Base-by-base conservation (phyloP, 2,797 vertebrate species). In the Mastacembelus armatus region DNA sequence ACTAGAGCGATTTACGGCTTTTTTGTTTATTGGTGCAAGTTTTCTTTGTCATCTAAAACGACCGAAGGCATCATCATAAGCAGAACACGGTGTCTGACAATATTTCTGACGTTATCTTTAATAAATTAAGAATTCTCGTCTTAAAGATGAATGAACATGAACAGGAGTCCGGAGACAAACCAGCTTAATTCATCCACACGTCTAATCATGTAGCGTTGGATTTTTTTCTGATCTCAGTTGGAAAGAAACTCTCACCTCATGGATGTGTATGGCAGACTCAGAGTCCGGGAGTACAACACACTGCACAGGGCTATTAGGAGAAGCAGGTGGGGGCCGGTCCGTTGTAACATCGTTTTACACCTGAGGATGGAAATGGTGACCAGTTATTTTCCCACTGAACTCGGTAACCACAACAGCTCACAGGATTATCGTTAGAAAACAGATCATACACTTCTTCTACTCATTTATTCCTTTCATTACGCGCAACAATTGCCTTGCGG, bases 271-370 rank as follows among this genome's bases (percentile, higher is more conserved):
- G 96, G 96, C 83, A 96, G 93, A 45, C 94, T 93, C 81, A 94
- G 71, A 7, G 93, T 94, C 79, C 90, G 93, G 36, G 94, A 94
- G 86, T 92, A 96, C 65, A 97, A 88, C 62, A 94, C 81, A 76
- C 93, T 94, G 86, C 93, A 93, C 66, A 98, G 92, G 26, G 88
- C 90, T 89, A 97, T 91, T 66, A 95, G 74, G 69, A 95, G 83
- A 24, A 97, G 92, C 77, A 96, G 86, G 86, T 95, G 95, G 85
- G 94, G 93, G 59, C 94, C 91, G 86, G 85, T 93, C 86, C 94
- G 93, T 57, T 90, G 93, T 90, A 95, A 94, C 98, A 98, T 99
- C 74, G 89, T 90, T 90, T 85, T 83, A 77, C 80, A 92, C 90
- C 91, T 94, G 83, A 64, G 68, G 45, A 80, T 26, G 30, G 18